phyloP scores from a whole-genome alignment of 2,888 invertebrate genomes.

The Danaus chrysippus region DNA sequence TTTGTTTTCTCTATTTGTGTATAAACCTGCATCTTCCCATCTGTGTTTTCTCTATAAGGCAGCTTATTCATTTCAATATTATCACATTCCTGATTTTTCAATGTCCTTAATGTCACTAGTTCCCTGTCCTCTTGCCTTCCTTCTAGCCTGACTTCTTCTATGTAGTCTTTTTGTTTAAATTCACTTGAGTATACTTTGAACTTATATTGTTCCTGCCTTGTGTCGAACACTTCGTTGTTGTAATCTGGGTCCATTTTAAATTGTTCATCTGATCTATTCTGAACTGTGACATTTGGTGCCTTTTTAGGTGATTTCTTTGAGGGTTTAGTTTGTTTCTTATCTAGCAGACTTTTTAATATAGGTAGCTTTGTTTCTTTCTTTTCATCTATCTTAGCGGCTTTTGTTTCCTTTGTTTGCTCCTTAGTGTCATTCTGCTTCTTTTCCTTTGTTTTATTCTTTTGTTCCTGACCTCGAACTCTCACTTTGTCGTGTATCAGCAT shows the following conservation, averaged over 20 bases:
- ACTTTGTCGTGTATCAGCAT: slow-evolving; percentile 82
- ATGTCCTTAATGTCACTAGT: slow-evolving; percentile 46
- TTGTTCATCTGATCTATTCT: slow-evolving; percentile 37
- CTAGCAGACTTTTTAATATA: slow-evolving; percentile 32
- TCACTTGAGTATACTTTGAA: slow-evolving; percentile 44
- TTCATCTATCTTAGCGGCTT: slow-evolving; percentile 18
- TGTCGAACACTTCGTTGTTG: slow-evolving; percentile 47
- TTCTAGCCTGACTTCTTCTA: slow-evolving; percentile 34
- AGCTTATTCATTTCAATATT: slow-evolving; percentile 36
- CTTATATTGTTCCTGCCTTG: slow-evolving; percentile 44
- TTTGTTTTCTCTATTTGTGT: slow-evolving; percentile 58
- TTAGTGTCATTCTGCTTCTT: slow-evolving; percentile 29
- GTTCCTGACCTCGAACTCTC: slow-evolving; percentile 42
- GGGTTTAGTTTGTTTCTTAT: slow-evolving; percentile 38
- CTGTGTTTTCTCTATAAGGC: slow-evolving; percentile 49
- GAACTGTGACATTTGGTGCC: slow-evolving; percentile 60
- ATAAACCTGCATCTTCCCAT: slow-evolving; percentile 63
- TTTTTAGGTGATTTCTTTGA: slow-evolving; percentile 42
- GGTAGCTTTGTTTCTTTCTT: slow-evolving; percentile 28
- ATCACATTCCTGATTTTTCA: slow-evolving; percentile 37
- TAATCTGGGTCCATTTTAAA: slow-evolving; percentile 40
- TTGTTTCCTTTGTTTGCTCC: slow-evolving; percentile 28
- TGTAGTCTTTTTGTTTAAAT: slow-evolving; percentile 31
- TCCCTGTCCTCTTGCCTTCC: slow-evolving; percentile 43
- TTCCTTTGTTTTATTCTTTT: slow-evolving; percentile 36